Evolutionary conservation across 2,797 vertebrate species (phyloP).

Genomic region (Denticeps clupeoides): DNA sequence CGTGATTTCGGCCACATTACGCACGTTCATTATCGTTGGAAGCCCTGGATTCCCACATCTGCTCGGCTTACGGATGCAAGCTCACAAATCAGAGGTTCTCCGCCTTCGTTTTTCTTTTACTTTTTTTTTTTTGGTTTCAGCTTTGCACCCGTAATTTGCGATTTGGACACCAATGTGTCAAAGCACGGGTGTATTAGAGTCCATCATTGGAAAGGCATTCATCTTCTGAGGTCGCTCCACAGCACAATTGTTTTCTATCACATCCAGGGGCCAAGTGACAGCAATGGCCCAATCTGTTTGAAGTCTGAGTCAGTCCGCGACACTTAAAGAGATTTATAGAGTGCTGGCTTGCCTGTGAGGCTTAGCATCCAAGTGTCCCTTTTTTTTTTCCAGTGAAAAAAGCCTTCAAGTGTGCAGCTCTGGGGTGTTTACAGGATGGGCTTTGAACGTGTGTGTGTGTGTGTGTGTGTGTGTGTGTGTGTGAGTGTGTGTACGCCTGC

Average conservation of each 20-base stretch:
- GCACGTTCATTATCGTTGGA: not conserved
- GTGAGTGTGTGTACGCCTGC: not conserved
- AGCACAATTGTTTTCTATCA: constrained; percentile 24
- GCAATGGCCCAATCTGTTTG: constrained; percentile 28
- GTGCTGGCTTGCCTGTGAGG: constrained; percentile 14
- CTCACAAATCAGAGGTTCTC: not conserved
- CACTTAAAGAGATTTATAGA: constrained; percentile 30
- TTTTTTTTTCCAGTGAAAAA: constrained; percentile 6
- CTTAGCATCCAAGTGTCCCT: constrained; percentile 11
- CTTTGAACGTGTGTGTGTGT: not conserved
- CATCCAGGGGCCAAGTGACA: constrained; percentile 20
- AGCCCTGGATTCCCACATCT: not conserved
- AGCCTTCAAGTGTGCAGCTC: constrained; percentile 3
- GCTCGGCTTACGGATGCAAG: not conserved
- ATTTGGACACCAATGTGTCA: not conserved
- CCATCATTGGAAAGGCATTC: constrained; percentile 14
- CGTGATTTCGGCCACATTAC: not conserved
- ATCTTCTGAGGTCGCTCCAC: constrained; percentile 15
- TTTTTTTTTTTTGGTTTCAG: constrained; percentile 7
- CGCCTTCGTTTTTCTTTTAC: not conserved
- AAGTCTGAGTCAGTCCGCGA: constrained; percentile 27
- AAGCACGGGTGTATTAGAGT: constrained; percentile 10
- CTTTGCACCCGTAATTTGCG: constrained; percentile 1
- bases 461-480: not conserved
- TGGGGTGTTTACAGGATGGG: no score